phyloP scores from a whole-genome alignment of 2,113 vertebrate species.

The Aptenodytes patagonicus region DNA sequence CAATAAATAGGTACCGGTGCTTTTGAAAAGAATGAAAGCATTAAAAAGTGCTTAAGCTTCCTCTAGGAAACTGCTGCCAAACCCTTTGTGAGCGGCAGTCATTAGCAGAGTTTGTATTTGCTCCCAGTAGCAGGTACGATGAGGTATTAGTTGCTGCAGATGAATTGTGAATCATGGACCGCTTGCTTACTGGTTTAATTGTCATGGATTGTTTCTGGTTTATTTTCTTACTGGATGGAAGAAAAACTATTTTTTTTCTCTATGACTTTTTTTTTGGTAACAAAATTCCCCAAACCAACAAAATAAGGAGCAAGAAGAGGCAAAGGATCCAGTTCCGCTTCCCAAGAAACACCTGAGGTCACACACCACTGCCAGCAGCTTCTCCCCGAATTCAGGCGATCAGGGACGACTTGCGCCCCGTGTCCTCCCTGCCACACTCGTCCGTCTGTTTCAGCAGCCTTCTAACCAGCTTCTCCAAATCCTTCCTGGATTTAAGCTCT shows the following conservation, averaged over 20 bases:
- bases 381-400: constrained; percentile 34
- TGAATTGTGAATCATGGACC: constrained; percentile 54
- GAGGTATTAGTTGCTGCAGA: constrained; percentile 60
- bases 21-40: constrained; percentile 48
- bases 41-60: constrained; percentile 49
- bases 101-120: constrained; percentile 33
- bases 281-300: constrained; percentile 44
- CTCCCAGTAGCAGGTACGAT: constrained; percentile 32
- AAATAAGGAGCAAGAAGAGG: constrained; percentile 54
- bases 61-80: constrained; percentile 37
- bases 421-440: constrained; percentile 87
- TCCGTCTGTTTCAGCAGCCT: constrained; percentile 93
- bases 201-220: constrained; percentile 9
- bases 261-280: neutral
- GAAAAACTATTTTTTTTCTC: neutral
- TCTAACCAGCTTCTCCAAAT: constrained; percentile 90
- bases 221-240: constrained; percentile 27
- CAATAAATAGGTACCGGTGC: constrained; percentile 55
- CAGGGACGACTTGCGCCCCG: constrained; percentile 73
- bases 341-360: constrained; percentile 42
- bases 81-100: neutral
- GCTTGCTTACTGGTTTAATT: constrained; percentile 8
- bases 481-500: constrained; percentile 93
- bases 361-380: constrained; percentile 39
- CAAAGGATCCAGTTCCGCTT: constrained; percentile 36